phyloP scores from a whole-genome alignment of 2,888 invertebrate genomes.

The Orthosia incerta region DNA sequence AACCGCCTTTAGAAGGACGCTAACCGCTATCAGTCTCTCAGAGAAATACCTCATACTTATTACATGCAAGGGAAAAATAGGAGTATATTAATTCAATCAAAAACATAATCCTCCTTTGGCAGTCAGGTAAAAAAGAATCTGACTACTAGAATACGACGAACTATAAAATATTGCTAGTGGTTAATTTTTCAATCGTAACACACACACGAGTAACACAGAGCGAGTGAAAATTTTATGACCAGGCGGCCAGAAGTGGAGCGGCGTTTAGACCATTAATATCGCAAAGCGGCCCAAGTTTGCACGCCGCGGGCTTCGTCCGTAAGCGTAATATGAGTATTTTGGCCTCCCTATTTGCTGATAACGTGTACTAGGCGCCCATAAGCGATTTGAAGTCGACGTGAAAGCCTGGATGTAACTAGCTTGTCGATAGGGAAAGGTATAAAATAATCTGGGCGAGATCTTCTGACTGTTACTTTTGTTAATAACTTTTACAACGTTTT shows the following conservation, averaged over 20 bases:
- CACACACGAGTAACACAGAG: slow-evolving; percentile 4
- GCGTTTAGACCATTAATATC: slow-evolving; percentile 44
- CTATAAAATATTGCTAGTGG: neutral
- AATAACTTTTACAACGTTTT: neutral
- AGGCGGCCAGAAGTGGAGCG: slow-evolving; percentile 16
- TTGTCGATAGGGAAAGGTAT: neutral
- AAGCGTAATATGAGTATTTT: slow-evolving; percentile 40
- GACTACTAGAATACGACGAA: neutral
- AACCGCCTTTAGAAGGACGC: no score
- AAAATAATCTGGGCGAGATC: neutral
- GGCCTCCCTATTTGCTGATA: slow-evolving; percentile 32
- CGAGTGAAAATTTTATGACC: slow-evolving; percentile 36
- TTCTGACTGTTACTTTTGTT: neutral
- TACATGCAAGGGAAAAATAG: no score
- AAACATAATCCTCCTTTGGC: no score
- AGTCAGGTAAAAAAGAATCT: no score
- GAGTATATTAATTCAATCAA: no score
- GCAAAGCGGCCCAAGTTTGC: slow-evolving; percentile 33
- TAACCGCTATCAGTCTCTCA: no score
- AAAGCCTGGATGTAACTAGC: neutral
- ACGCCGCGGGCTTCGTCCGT: slow-evolving; percentile 17
- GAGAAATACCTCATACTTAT: no score
- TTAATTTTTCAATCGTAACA: neutral
- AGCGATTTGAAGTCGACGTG: neutral
- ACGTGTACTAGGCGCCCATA: slow-evolving; percentile 28